Base-by-base conservation (phyloP, 2,888 invertebrate genomes). In the Apomyelois bistriatella region DNA sequence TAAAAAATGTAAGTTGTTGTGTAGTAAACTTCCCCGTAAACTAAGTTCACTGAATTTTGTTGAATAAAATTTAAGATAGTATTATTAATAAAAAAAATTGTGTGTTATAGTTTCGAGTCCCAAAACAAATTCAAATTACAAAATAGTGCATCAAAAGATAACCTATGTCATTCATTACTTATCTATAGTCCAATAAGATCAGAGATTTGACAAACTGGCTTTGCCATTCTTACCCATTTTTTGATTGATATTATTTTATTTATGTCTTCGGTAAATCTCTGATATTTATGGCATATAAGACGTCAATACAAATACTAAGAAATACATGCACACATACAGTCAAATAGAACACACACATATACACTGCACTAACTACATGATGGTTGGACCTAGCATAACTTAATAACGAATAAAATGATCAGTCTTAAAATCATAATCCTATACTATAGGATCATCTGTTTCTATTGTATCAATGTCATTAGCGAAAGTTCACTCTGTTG, bases 341-440 rank as follows among this genome's bases (percentile, higher is more conserved):
- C 76, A 82, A 79, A 80, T 72, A 64, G 70, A 75, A 79, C 74
- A 72, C 69, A 74, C 72, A 74, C 71, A 74, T 76, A 74, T 76
- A 73, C 72, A 68, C 74, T 69, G 71, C 64, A 74, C 72, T 79
- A 82, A 76, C 69, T 78, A 71, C 71, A 82, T 74, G 78, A 81
- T 85, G 85, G 82, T 76, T 82, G 74, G 72, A 84, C 79, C 85
- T 85, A 85, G 82, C 81, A 69, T 83, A 87, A 87, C 85, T 86
- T 85, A 86, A 80, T 72, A 84, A 87, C 86, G 88, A 84, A 82
- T 80, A 85, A 87, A 52, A 85, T 85, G 87, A 88, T 89, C 89
- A 89, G 89, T 89, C 89, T 89, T 89, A 80, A 85, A 82, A 83
- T 77, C 74, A 74, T 74, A 72, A 73, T 75, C 79, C 75, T 69